These are phyloP conservation scores for Notospermus geniculatus DNA, from an alignment of 1,140 invertebrate genomes.

Conservation along the genomic window DNA sequence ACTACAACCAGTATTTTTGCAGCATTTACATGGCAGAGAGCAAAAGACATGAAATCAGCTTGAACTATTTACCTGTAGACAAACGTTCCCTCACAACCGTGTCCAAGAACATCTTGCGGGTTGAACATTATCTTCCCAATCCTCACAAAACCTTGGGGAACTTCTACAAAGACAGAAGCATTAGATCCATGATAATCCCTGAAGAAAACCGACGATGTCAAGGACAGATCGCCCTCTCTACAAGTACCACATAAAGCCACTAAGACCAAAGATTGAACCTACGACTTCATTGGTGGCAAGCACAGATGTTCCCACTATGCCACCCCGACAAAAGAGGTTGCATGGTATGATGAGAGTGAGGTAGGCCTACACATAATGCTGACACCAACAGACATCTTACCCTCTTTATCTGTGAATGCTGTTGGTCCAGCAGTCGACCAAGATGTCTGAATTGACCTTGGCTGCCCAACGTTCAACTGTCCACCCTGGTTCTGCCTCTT, in stretches of 20 bases:
- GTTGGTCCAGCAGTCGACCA: constrained; percentile 9
- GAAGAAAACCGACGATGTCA: too few relatives aligned
- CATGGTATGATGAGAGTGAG: too few relatives aligned
- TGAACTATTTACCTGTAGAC: constrained; percentile 86
- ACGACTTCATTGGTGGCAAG: too few relatives aligned
- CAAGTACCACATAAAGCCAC: too few relatives aligned
- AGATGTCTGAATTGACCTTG: constrained; percentile 36
- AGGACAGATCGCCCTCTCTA: too few relatives aligned
- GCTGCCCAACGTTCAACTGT: constrained; percentile 25
- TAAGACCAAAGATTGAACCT: too few relatives aligned
- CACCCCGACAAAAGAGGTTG: too few relatives aligned
- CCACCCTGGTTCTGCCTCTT: constrained; percentile 19
- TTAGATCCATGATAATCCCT: too few relatives aligned
- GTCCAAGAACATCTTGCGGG: constrained; percentile 83
- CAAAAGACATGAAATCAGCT: too few relatives aligned
- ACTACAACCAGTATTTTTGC: background rate
- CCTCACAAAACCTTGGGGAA: constrained; percentile 66
- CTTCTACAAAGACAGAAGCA: constrained; percentile 18
- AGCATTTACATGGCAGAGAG: too few relatives aligned
- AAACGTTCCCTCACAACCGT: constrained; percentile 97
- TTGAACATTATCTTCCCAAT: constrained; percentile 92
- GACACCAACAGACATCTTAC: constrained; percentile 8
- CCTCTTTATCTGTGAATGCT: constrained; percentile 13
- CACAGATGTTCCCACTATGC: too few relatives aligned
- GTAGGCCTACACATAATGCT: too few relatives aligned